Conservation (phyloP, 2,888 invertebrate species). For the Conus canariensis region DNA sequence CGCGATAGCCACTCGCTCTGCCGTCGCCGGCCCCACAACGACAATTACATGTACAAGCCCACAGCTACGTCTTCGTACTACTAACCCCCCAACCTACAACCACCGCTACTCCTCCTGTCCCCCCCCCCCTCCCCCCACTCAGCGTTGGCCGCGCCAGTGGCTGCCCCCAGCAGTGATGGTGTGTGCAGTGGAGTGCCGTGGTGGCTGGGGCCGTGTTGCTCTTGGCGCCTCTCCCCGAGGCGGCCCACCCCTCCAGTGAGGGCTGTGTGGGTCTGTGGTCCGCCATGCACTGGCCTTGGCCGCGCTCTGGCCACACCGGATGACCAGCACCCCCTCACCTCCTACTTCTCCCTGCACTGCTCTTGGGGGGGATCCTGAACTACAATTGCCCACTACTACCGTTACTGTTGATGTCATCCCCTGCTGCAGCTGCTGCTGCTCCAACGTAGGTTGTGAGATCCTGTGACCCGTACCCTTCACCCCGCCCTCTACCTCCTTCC, state of each 20-base stretch:
- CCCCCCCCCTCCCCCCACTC: background rate
- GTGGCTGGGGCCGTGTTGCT: background rate
- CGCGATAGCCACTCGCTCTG: background rate
- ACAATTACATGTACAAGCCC: background rate
- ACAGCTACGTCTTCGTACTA: background rate
- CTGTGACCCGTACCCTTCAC: background rate
- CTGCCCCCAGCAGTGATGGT: background rate
- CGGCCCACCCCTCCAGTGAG: background rate
- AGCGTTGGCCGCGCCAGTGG: background rate
- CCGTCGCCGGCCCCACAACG: conserved; percentile 1
- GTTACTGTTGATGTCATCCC: too few species aligned
- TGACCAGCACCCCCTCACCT: background rate
- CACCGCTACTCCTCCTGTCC: background rate
- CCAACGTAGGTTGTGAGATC: too few species aligned
- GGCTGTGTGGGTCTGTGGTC: too few species aligned
- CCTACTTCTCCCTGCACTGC: too few species aligned
- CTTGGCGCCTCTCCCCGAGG: background rate
- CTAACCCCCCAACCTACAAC: background rate
- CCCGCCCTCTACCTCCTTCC: background rate
- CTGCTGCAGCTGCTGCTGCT: too few species aligned
- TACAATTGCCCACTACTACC: too few species aligned
- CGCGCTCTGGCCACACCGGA: background rate
- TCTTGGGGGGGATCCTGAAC: too few species aligned
- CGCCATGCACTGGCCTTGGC: too few species aligned
- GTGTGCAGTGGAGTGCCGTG: background rate